Evolutionary conservation across 2,113 vertebrate genomes (phyloP), one percentile per base, ranked within the genome.

Genomic region (Phalacrocorax pelagicus): DNA sequence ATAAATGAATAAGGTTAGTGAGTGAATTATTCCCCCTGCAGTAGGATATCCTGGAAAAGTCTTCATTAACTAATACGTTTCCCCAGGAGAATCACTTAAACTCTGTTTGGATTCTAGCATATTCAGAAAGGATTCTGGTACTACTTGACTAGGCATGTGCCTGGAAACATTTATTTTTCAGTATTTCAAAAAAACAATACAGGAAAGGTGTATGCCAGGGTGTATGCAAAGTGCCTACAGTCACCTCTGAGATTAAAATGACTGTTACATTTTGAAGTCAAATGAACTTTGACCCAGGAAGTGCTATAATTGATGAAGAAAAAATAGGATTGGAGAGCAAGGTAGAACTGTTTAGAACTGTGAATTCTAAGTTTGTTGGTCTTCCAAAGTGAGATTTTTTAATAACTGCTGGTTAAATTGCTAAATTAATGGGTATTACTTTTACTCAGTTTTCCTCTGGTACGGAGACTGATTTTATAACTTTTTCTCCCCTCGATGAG

Each of bases 21-120:
- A 82, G 42, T 63, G 79, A 97, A 95, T 96, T 96, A 95, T 94
- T 97, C 86, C 62, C 36, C 72, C 69, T 72, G 34, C 59, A 42
- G 72, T 81, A 88, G 88, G 77, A 89, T 94, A 92, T 91, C 47
- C 59, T 82, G 82, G 84, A 94, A 90, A 78, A 86, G 63, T 92
- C 88, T 98, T 96, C 69, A 66, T 95, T 95, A 94, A 86, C 81
- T 96, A 96, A 88, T 81, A 51, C 34, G 42, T 90, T 95, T 81
- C 69, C 82, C 92, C 82, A 95, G 20, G 44, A 89, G 79, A 72
- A 71, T 93, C 13, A 36, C 19, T 92, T 95, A 55, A 77, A 36
- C 46, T 92, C 36, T 67, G 8, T 78, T 77, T 89, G 52, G 40
- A 82, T 91, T 92, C 69, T 74, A 86, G 29, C 24, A 42, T 71